A percentile compares a stretch with the other conserved stretches of the same genome.
These are phyloP conservation scores for Sebastes variabilis DNA, from an alignment of 2,797 vertebrate species.

Conservation along the genomic window DNA sequence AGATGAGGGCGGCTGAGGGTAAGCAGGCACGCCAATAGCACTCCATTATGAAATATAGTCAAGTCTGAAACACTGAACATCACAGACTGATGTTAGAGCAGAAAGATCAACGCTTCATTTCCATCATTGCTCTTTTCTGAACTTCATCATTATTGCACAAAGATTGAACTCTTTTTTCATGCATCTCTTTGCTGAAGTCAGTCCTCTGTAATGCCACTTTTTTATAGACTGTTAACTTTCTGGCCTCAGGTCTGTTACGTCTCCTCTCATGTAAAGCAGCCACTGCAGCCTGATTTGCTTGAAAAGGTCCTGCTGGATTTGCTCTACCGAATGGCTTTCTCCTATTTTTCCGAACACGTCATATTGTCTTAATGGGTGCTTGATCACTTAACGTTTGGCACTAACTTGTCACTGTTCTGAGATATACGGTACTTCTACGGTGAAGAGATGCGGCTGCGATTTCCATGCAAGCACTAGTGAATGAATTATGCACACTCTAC, in stretches of 20 bases:
- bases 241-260: background rate
- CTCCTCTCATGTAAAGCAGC: background rate
- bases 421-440: background rate
- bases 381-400: background rate
- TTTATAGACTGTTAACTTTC: background rate
- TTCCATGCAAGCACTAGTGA: background rate
- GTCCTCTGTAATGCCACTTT: background rate
- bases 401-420: background rate
- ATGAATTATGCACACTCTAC: background rate
- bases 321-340: background rate
- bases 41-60: background rate
- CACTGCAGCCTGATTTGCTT: background rate
- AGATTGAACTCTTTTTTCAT: background rate
- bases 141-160: background rate
- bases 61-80: background rate
- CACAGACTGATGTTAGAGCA: background rate
- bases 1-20: background rate
- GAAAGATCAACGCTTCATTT: background rate
- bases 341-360: background rate
- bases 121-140: background rate
- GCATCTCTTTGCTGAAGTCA: background rate
- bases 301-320: background rate
- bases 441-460: background rate
- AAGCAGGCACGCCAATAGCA: fast-evolving
- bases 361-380: background rate